Evolutionary conservation across 2,797 vertebrate genomes (phyloP), one percentile per base, ranked within the genome.

Genomic region (Balearica regulorum): DNA sequence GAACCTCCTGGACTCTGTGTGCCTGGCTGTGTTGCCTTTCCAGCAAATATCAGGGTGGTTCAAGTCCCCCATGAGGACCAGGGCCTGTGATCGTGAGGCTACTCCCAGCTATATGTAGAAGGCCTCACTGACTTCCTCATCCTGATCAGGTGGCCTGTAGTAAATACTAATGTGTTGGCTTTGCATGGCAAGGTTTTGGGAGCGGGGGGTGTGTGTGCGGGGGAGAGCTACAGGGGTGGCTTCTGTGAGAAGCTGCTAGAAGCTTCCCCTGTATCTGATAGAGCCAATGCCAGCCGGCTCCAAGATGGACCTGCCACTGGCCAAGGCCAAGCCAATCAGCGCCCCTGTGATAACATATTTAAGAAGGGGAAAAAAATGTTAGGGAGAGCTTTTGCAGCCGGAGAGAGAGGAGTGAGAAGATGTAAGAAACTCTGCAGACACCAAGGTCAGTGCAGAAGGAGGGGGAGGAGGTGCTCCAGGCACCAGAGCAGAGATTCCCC

Each of bases 171-270:
- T n/a, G n/a, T n/a, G n/a, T n/a, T n/a, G n/a, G n/a, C n/a, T n/a
- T 41, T 41, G 41, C 41, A 41, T 41, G 41, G 41, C 41, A 41
- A 41, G 41, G 5, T 53, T 87, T 68, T 35, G 16, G 29, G 21
- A 64, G 21, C 0, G 0, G 9, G 6, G 1, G 5, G 44, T 18
- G 28, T 39, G 14, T n/a, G n/a, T n/a, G n/a, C n/a, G n/a, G n/a
- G n/a, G 18, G 25, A n/a, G 13, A 9, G 6, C 13, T 11, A 14
- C 41, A 41, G 35, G 35, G 35, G 6, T 58, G 5, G 20, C 6
- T 65, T 88, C n/a, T 55, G 9, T 54, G 12, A 41, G 53, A 79
- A 79, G 21, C 17, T 15, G 6, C 6, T 35, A 43, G 51, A 75
- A 60, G 25, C 35, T 46, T 46, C 29, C 21, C 25, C 12, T 13